These are phyloP conservation scores for Alviniconcha strummeri DNA, from an alignment of 2,888 invertebrate genomes.

Conservation along the genomic window DNA sequence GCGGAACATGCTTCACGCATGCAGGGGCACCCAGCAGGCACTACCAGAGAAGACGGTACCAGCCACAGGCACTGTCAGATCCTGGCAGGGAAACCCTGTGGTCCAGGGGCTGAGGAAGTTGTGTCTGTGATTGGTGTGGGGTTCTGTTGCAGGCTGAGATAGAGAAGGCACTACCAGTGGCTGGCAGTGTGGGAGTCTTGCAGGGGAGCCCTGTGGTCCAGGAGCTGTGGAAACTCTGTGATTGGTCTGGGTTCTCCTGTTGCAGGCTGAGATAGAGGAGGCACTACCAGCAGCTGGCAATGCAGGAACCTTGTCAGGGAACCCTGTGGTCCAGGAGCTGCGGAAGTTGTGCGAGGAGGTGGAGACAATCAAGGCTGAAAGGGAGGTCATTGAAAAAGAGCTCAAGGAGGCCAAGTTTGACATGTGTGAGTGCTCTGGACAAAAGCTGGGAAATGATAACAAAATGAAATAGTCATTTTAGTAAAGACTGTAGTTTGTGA, in stretches of 20 bases:
- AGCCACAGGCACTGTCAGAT: too few relatives aligned
- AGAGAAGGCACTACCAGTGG: conserved; percentile 66
- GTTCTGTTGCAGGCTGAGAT: conserved; percentile 61
- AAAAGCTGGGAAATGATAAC: too few relatives aligned
- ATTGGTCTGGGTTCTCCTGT: conserved; percentile 57
- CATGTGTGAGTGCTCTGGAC: conserved; percentile 78
- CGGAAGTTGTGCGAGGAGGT: conserved; percentile 88
- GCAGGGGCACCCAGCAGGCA: too few relatives aligned
- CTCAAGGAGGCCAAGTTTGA: conserved; percentile 86
- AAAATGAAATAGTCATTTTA: too few relatives aligned
- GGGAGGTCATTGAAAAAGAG: conserved; percentile 91
- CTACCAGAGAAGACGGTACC: too few relatives aligned
- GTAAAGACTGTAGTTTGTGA: too few relatives aligned
- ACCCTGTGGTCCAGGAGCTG: conserved; percentile 81
- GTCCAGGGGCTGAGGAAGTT: neutral
- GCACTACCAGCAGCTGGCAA: conserved; percentile 74
- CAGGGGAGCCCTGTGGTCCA: conserved; percentile 78
- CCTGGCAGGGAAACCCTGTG: too few relatives aligned
- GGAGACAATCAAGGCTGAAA: conserved; percentile 89
- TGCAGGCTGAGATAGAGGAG: conserved; percentile 66
- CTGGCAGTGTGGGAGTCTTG: conserved; percentile 76
- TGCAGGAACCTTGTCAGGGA: conserved; percentile 75
- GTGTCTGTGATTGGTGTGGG: neutral
- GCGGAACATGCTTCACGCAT: too few relatives aligned
- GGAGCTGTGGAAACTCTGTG: conserved; percentile 85